Evolutionary conservation across 2,797 vertebrate species (phyloP).

Genomic region (Micromesistius poutassou): DNA sequence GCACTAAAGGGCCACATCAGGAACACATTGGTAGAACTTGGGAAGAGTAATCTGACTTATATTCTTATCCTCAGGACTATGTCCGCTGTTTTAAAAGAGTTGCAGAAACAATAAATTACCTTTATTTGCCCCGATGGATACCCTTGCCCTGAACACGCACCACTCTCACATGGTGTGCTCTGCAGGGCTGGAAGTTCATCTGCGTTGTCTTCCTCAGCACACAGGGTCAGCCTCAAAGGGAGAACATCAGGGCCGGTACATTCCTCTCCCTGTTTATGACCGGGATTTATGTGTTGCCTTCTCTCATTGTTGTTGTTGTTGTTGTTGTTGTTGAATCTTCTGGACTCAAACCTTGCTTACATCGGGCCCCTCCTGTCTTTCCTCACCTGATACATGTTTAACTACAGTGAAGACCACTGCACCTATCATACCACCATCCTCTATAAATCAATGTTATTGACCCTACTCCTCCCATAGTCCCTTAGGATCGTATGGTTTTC

Average conservation of each 20-base stretch:
- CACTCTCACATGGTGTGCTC: too few relatives aligned
- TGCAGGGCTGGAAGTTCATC: too few relatives aligned
- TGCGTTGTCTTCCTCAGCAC: background rate
- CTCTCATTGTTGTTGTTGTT: background rate
- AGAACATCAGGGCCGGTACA: background rate
- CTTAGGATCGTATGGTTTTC: background rate
- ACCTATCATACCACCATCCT: background rate
- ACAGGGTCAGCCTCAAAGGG: background rate
- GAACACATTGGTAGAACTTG: constrained; percentile 9
- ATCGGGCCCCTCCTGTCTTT: background rate
- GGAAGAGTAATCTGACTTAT: background rate
- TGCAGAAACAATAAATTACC: too few relatives aligned
- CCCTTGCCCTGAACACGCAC: background rate
- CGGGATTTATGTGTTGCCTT: background rate
- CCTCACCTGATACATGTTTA: background rate
- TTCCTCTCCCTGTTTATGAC: background rate
- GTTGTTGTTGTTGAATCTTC: background rate
- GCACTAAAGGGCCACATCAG: constrained; percentile 38
- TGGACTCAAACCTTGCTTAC: background rate
- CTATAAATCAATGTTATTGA: background rate
- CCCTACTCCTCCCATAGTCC: background rate
- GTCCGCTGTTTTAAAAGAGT: too few relatives aligned
- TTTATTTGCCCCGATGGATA: background rate
- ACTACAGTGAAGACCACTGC: background rate
- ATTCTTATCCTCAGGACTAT: too few relatives aligned